Conservation (phyloP, 2,888 invertebrate species). For the Mactromeris polynyma region DNA sequence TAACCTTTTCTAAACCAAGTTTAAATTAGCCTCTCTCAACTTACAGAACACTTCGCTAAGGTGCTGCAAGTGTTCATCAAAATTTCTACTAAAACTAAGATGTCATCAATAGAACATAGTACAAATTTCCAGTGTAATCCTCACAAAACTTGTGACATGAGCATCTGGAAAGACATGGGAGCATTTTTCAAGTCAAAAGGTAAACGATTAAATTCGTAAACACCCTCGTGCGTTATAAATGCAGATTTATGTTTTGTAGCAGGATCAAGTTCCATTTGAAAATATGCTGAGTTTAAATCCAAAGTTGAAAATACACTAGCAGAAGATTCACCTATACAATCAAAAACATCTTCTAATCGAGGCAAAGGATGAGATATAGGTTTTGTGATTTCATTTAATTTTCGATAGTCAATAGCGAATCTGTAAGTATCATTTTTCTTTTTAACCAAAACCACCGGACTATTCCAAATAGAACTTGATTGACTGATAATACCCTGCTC, state of each 20-base stretch:
- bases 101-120: no score
- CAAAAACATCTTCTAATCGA: no score
- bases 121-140: conserved; percentile 71
- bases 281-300: conserved; percentile 60
- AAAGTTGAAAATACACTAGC: conserved; percentile 54
- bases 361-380: conserved; percentile 68
- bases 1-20: no score
- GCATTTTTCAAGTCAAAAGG: no score
- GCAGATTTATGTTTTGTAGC: conserved; percentile 66
- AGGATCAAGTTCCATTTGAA: conserved; percentile 57
- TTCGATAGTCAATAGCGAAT: no score
- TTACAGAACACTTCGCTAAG: conserved; percentile 47
- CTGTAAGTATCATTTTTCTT: conserved; percentile 57
- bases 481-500: no score
- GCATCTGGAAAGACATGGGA: no score
- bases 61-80: conserved; percentile 64
- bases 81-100: conserved; percentile 63
- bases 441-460: no score
- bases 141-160: conserved; percentile 61
- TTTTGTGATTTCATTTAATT: conserved; percentile 62
- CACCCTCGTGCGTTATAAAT: no score
- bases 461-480: no score
- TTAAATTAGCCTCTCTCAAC: conserved; percentile 45
- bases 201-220: no score
- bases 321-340: conserved; percentile 44